Evolutionary conservation across 2,888 invertebrate species (phyloP), one percentile per base, ranked within the genome.

Genomic region (Ennomos quercinarius): DNA sequence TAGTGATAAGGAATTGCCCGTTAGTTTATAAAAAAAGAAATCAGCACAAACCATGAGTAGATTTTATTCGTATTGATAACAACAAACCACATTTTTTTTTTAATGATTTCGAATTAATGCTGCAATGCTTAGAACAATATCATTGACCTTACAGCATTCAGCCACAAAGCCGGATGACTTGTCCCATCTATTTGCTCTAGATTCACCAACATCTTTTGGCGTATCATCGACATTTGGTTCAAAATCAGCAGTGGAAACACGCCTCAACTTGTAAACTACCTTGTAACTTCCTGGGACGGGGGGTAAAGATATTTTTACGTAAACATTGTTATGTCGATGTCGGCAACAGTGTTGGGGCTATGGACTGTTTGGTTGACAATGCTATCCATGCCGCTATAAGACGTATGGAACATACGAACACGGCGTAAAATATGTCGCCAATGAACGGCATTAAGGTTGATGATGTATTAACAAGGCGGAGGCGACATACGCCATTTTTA

Each of bases 341-440:
- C 41, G 35, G 17, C 45, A 50, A 37, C 51, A 51, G 36, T 38
- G 48, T 56, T 35, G 47, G 11, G 45, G 27, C 5, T 27, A 27
- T 27, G 27, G 43, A 38, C 47, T 44, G 46, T 41, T 41, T 36
- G 36, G 56, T 57, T 48, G 58, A 51, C 57, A 52, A 55, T 57
- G 48, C 36, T 45, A 57, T 62, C 50, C 9, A 13, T n/a, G 35
- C 43, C 41, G 48, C 40, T 53, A 59, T 41, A 36, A 13, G 49
- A 45, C 49, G 48, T 44, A 52, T 47, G 13, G 44, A 27, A 46
- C 47, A 44, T 54, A 83, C 83, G 83, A 84, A 86, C 79, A 81
- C 76, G 74, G 73, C 75, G 83, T 83, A 82, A 86, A 84, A 85
- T 85, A 86, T 86, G 84, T 83, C 76, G 70, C 74, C 83, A 79